Base-by-base conservation (phyloP, 2,113 vertebrate genomes). In the Rhinogobius similis region DNA sequence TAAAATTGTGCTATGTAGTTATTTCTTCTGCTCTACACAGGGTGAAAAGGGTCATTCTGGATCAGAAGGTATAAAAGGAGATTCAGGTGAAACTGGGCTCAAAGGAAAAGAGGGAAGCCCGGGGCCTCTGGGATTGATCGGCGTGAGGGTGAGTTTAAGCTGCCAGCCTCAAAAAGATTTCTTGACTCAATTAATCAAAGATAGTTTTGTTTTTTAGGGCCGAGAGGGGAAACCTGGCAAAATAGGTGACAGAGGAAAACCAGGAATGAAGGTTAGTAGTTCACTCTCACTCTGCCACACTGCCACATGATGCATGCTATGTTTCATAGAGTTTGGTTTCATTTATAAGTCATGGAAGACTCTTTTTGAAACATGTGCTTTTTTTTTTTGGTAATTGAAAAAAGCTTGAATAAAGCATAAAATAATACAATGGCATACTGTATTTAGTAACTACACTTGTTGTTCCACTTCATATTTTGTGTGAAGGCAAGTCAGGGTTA, bases 31-130 rank as follows among this genome's bases (percentile, higher is more conserved):
- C 56, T 77, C 5, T 56, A n/a, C 67, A 50, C 87, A 99, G 97
- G 98, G 97, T 58, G 98, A 98, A 82, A 96, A 94, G 77, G 97
- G 96, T 41, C 95, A 98, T 14, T 83, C 90, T 46, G 98, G 98
- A 52, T 81, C 85, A 1, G 95, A 98, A 11, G 97, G 96, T 1
- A 90, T 93, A 50, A 91, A 50, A 72, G 97, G 98, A 56, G 95
- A 97, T 69, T 93, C 93, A 72, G 97, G 96, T 77, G 87, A 82
- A 10, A 90, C 94, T 62, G 98, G 98, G 16, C 82, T 94, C 74
- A 94, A 93, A 89, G 98, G 98, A 58, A 94, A 94, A 56, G 96
- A 97, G 26, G 97, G 98, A 6, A 53, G 86, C 24, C 82, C 82
- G 0, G 98, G 96, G 18, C 92, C 91, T 70, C 91, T 93, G n/a